Evolutionary conservation across 1,140 invertebrate species (phyloP), one percentile per base, ranked within the genome.

Genomic region (Lasioglossum albipes): DNA sequence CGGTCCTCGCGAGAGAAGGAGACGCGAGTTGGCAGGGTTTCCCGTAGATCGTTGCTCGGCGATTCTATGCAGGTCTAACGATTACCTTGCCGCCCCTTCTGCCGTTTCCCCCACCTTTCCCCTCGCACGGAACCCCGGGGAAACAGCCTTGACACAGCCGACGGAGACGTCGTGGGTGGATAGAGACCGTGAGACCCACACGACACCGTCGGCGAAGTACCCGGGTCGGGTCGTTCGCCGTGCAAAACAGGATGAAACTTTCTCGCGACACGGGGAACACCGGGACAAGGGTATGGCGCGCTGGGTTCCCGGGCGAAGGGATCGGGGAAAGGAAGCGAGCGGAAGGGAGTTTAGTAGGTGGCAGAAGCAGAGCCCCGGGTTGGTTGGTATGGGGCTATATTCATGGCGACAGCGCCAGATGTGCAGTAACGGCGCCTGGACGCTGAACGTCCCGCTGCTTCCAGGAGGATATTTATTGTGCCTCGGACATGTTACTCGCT

Each of bases 351-450:
- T 85, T 79, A 77, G 84, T 75, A 71, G 68, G 79, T 71, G 59
- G 80, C 42, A 76, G 71, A 72, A 76, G 84, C 57, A 73, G 75
- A 81, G 70, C 20, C 49, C 57, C 45, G 69, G 64, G 61, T 20
- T 16, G 69, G 49, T 49, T 49, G 79, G 82, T 68, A 73, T 36
- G 81, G 69, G 80, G 82, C 88, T 90, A 89, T 90, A 90, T 90
- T 90, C 89, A 90, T 90, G 87, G 87, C 87, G 89, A 90, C 88
- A 89, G 87, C 88, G 75, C 87, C 89, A 90, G 89, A 89, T 90
- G 89, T 89, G 87, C 88, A 84, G 85, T 81, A 87, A 85, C 87
- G 84, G 20, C 72, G 82, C 81, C 54, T 86, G 91, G 89, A 91
- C 91, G 90, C 85, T 91, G 75, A 90, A 88, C 89, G 89, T 91